Percentiles rank a stretch among this genome's conserved stretches.
These are phyloP conservation scores for Dryadula phaetusa DNA, from an alignment of 2,888 invertebrate genomes.

Conservation along the genomic window DNA sequence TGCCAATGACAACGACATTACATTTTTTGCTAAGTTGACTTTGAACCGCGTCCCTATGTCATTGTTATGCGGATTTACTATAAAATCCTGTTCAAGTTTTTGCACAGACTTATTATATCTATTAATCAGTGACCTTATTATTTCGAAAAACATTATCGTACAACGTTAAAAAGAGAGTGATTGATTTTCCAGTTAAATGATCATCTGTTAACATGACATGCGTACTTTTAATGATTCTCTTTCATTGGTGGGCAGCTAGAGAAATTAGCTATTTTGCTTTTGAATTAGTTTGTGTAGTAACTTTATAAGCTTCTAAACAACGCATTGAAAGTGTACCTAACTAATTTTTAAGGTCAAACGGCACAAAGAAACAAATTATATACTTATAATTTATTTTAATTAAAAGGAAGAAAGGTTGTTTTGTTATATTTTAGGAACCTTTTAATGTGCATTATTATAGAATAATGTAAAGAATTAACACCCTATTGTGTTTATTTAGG, in stretches of 20 bases:
- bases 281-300: constrained; percentile 31
- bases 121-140: constrained; percentile 52
- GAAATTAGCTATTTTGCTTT: constrained; percentile 29
- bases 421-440: neutral
- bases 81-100: constrained; percentile 70
- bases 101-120: constrained; percentile 41
- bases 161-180: constrained; percentile 54
- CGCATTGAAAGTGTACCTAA: neutral
- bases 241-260: constrained; percentile 28
- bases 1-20: constrained; percentile 38
- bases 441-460: no score
- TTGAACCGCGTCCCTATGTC: constrained; percentile 63
- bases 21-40: constrained; percentile 53
- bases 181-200: constrained; percentile 60
- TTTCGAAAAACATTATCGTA: constrained; percentile 48
- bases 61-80: constrained; percentile 64
- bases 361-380: neutral
- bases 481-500: no score
- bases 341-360: neutral
- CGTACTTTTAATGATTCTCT: constrained; percentile 39
- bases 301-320: constrained; percentile 4
- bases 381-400: neutral
- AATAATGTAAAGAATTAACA: no score
- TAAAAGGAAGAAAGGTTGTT: neutral
- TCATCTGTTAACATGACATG: constrained; percentile 39